Evolutionary conservation across 2,113 vertebrate genomes (phyloP), one percentile per base, ranked within the genome.

Genomic region (Argyrosomus japonicus): DNA sequence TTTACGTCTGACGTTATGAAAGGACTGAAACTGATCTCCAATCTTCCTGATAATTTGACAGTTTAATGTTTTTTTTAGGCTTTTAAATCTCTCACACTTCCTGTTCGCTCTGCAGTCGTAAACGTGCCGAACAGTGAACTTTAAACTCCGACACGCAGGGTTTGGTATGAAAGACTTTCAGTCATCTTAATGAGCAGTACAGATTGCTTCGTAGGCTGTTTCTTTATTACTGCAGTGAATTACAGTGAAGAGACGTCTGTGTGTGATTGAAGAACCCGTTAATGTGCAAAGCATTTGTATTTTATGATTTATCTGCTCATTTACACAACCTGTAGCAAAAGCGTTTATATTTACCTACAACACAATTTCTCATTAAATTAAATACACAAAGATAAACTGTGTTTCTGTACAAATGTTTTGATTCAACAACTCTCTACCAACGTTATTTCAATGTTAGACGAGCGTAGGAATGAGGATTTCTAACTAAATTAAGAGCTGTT

Each of bases 121-220:
- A 48, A 69, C 12, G 58, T 43, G 29, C 12, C 40, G 1, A 54
- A 15, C 18, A 17, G 51, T 32, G 21, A 57, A 32, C 11, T 45
- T 25, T 53, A 18, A 27, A 25, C n/a, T 48, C 45, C 15, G 14
- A 13, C 23, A 0, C 57, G 6, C 67, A 2, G 32, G 18, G 17
- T 63, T 64, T 54, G 51, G 58, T 47, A 57, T 57, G 40, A 11
- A 36, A 60, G 27, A 19, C 54, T 58, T 14, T 27, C 25, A 1
- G 25, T 58, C 69, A 15, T 58, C 57, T 57, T 67, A 73, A 73
- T 43, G 61, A 81, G 69, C 67, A 0, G 43, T 4, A 5, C 73
- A 75, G 60, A 63, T 29, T 13, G 58, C 58, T 75, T 29, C 19
- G 25, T 58, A 0, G 25, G 54, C 58, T 32, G 3, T 72, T 64